Evolutionary conservation across 1,140 invertebrate genomes (phyloP), one percentile per base, ranked within the genome.

Genomic region (Drosophila sucinea): DNA sequence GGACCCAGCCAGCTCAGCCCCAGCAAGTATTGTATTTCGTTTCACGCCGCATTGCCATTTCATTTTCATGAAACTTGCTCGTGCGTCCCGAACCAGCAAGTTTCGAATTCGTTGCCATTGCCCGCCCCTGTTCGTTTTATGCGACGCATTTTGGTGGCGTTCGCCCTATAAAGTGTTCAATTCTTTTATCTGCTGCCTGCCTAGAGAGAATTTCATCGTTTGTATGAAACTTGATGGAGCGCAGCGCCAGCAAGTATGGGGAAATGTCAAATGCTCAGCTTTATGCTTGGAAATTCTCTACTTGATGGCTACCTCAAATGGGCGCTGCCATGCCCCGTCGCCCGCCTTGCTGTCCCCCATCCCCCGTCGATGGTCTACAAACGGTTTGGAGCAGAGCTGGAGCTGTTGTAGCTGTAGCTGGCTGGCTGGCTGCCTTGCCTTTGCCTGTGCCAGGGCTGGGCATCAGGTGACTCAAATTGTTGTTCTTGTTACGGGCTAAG

Each of bases 261-360:
- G 90, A 92, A 75, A 91, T 92, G 91, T 92, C 91, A 91, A 92
- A 92, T 75, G 81, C 72, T 64, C 55, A 58, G 66, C 73, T 54
- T 55, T 75, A 83, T 89, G 78, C 58, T 54, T 62, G 54, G 56
- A 74, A 90, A 87, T 81, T 58, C 57, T 57, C 67, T 81, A 78
- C 87, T 86, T 92, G 82, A 57, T 92, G 84, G 91, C 66, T 91
- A 84, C 81, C 61, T 84, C 84, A 87, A 87, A 89, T 87, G 83
- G 83, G 82, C 84, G 84, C 84, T 87, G 84, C 77, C 77, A 74
- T 77, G 73, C 70, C 66, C 70, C 76, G 65, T 60, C 69, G 70
- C 82, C 83, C 75, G 66, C 35, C 70, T 69, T 70, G 80, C 75
- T 57, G 67, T 47, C 33, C 54, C 44, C 23, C 44, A 51, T 10